Conservation (phyloP, 2,113 vertebrate genomes). For the Glaucidium brasilianum region DNA sequence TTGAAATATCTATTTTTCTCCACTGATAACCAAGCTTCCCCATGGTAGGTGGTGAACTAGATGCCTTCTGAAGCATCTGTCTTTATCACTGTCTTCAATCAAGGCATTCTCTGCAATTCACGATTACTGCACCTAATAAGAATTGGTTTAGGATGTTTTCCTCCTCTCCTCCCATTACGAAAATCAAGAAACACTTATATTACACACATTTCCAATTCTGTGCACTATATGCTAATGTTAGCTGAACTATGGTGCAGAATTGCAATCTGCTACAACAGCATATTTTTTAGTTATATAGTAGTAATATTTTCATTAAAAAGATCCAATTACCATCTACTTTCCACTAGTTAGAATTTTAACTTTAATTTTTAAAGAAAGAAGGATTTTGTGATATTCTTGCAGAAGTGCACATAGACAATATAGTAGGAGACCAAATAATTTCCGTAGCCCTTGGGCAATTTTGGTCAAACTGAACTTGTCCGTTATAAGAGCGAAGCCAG, state of each 20-base stretch:
- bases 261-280: constrained; percentile 42
- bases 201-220: constrained; percentile 42
- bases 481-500: not conserved
- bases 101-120: not conserved
- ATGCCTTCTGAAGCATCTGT: not conserved
- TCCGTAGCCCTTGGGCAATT: not conserved
- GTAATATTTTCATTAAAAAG: constrained; percentile 57
- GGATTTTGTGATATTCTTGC: not conserved
- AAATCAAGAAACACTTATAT: constrained; percentile 29
- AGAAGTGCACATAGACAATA: not conserved
- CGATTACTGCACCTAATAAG: constrained; percentile 37
- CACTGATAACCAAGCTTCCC: not conserved
- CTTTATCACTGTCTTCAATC: not conserved
- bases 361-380: not conserved
- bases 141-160: constrained; percentile 3
- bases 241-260: constrained; percentile 48
- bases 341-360: not conserved
- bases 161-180: not conserved
- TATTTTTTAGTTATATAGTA: constrained; percentile 50
- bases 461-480: not conserved
- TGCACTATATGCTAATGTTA: constrained; percentile 26
- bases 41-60: not conserved
- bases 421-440: not conserved
- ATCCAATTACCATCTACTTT: constrained; percentile 3
- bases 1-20: not conserved